Evolutionary conservation across 2,888 invertebrate genomes (phyloP), one percentile per base, ranked within the genome.

Genomic region (Melanostoma mellinum): DNA sequence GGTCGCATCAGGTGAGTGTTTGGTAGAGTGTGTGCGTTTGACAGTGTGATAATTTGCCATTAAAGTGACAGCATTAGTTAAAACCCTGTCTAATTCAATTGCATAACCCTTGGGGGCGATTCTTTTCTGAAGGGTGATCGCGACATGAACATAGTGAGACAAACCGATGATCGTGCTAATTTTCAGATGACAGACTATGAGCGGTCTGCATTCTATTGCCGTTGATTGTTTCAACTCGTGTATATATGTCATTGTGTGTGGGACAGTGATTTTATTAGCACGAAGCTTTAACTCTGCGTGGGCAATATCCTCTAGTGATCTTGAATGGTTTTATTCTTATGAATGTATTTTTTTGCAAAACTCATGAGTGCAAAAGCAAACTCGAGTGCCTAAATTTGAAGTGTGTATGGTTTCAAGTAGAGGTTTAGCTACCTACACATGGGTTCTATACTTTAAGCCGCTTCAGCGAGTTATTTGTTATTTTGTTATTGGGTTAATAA

Each of bases 1-100:
- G n/a, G 88, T 90, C 35, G 90, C 88, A 53, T 91, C 91, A 88
- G 91, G 91, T 91, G 71, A 88, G 89, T 86, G 67, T 63, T 10
- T 20, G 20, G 20, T 20, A 20, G 20, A 48, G 4, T 20, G 61
- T 9, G 46, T 58, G 52, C 6, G 60, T 4, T 33, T 35, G 53
- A 55, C 42, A 68, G 82, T 73, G 82, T 75, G 74, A 84, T 71
- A 79, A 84, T 84, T 71, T 42, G 46, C 60, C 9, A 58, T 60
- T 71, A 53, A 75, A 69, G 63, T 73, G 82, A 68, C 78, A 82
- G 60, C 53, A 48, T 38, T 67, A 20, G 35, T 48, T 58, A 60
- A 50, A 10, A 38, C 32, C 42, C 60, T 30, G 63, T 42, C 73
- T 79, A 74, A 84, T 79, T 79, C 74, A 84, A 84, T 84, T 84